Evolutionary conservation across 35 echinoderm and acorn worm genomes (phyloP), one percentile per base, ranked within the genome.

Genomic region (Chiridota heheva): DNA sequence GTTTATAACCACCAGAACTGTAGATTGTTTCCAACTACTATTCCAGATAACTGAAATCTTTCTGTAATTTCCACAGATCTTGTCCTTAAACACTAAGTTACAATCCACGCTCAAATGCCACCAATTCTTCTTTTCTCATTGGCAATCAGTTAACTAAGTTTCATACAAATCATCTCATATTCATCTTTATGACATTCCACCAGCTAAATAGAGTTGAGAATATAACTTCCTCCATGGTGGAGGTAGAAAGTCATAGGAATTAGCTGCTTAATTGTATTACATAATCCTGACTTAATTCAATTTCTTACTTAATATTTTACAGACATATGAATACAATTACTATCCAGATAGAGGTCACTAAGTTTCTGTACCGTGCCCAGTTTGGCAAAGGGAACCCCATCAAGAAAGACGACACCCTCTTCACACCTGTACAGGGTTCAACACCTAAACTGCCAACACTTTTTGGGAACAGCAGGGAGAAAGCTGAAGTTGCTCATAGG

Each of bases 251-350:
- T 12, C 47, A 51, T 51, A 12, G n/a, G n/a, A 51, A 51, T 51
- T 51, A 12, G 47, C 47, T 12, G 22, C 8, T 8, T 12, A 51
- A 51, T n/a, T 12, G 47, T n/a, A 51, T 12, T 12, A n/a, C 8
- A 51, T n/a, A 51, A 51, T 8, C 47, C 8, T n/a, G 47, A 51
- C 8, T n/a, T 51, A 51, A 51, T 12, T 51, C 47, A 51, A 8
- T 51, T 8, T 51, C 47, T 8, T 12, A n/a, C n/a, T n/a, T n/a
- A n/a, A n/a, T n/a, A 79, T 25, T 57, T 84, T 53, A 6, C 81
- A 98, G 95, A 72, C 95, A 98, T 80, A 78, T 98, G 40, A 98
- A 92, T 62, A 98, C 95, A 2, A 92, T 98, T 40, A 58, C 61
- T 25, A 62, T 91, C 7, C 95, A 98, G 62, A 91, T 92, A 44